Base-by-base conservation (phyloP, 2,113 vertebrate species). In the Dicaeum eximium region DNA sequence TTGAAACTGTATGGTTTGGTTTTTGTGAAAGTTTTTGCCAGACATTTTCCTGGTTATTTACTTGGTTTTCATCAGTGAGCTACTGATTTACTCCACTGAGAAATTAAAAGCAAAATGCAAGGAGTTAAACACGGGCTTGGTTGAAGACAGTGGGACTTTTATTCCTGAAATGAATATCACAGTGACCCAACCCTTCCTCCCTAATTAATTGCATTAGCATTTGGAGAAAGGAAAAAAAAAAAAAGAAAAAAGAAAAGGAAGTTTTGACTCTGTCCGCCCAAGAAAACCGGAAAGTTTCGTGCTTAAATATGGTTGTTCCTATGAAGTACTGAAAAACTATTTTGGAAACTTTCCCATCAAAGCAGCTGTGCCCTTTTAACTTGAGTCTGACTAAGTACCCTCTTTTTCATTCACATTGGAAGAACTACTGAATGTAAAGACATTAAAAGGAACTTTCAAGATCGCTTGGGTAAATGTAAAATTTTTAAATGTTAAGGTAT, bases 271-370 rank as follows among this genome's bases (percentile, higher is more conserved):
- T 70, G 17, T 65, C 15, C 0, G 0, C 33, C 44, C 23, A 93
- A 77, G 67, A 25, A 92, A 92, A 67, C 11, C 0, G 0, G 37
- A 79, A 93, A 61, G 42, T 51, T 88, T 11, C 8, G 15, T 86
- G 19, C 57, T 92, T 82, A 61, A 65, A 86, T 65, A 69, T 12
- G 58, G 25, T 48, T 79, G 11, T 42, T 83, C 27, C 37, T 61
- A 58, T 56, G 56, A 87, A 67, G 30, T 54, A 57, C 30, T 80
- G 80, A 65, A 83, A 88, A 88, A 80, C 5, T 60, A 4, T 72
- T 85, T 67, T 91, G 85, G 81, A 94, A 90, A 74, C 12, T 38
- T 92, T 88, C 86, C 48, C 48, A 77, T 73, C 45, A 73, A 90
- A 86, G 50, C 60, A 92, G 20, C 80, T 91, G 58, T 58, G 33